Evolutionary conservation across 37 sponge, comb jelly and placozoan genomes (phyloP), one percentile per base, ranked within the genome.

Genomic region (Ianthella basta): DNA sequence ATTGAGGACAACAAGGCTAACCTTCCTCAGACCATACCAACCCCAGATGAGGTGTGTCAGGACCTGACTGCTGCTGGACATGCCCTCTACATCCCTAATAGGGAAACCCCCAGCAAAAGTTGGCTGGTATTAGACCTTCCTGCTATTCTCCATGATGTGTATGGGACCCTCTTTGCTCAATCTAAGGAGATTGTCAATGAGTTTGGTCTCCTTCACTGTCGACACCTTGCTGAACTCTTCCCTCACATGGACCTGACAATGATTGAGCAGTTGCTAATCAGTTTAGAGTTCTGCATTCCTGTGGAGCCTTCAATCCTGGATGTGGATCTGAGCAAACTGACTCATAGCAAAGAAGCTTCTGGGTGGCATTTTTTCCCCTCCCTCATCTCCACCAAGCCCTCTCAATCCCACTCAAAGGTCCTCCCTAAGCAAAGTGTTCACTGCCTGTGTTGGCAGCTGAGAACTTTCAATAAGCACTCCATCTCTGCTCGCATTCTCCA

Each of bases 191-290:
- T 64, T 64, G 66, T 64, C 14, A 64, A 64, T 30, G 27, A 64
- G n/a, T 64, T 64, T 64, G 66, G 66, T 64, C 66, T 64, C 66
- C 66, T 64, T 30, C 23, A 64, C n/a, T 64, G 66, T 64, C 66
- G 27, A 8, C 12, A 16, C 12, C 66, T 64, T 24, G 23, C 66
- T 29, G 66, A 64, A 10, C 66, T 64, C 12, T 64, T 64, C 66
- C 14, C 66, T 29, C 23, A 24, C 23, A 10, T 64, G 66, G 66
- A 64, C n/a, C 20, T 8, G 6, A 20, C 20, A 64, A 64, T 64
- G 66, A 16, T 64, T 64, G 8, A 30, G 8, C 8, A 64, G 23
- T 24, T 64, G 20, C 66, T 64, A 64, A 64, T 64, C 66, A 64
- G 66, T 64, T 64, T 64, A 30, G 66, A 64, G 23, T 64, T 64